Conservation (phyloP, 2,113 vertebrate genomes). For the Gambusia holbrooki region DNA sequence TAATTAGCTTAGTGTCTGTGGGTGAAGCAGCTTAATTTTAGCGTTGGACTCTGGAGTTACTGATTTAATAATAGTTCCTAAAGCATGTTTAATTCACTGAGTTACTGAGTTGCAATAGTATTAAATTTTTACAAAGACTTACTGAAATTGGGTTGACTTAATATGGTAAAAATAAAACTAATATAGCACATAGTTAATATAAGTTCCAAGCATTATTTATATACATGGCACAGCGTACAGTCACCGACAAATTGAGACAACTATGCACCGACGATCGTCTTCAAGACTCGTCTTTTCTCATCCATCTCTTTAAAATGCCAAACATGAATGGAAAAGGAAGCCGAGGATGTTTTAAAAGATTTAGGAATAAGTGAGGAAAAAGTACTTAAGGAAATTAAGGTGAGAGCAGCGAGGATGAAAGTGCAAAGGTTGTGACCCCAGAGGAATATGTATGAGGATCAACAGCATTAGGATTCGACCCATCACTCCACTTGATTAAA, state of each 20-base stretch:
- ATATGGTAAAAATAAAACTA: no score
- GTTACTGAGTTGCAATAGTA: no score
- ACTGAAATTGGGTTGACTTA: no score
- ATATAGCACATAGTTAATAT: no score
- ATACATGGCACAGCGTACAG: no score
- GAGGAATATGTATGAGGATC: not conserved
- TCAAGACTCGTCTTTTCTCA: not conserved
- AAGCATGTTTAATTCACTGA: not conserved
- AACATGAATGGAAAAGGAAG: not conserved
- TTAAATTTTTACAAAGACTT: not conserved
- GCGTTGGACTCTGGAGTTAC: not conserved
- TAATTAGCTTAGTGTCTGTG: not conserved
- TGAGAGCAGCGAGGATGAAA: not conserved
- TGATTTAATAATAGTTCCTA: not conserved
- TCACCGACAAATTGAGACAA: no score
- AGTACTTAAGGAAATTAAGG: no score
- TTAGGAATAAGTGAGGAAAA: no score
- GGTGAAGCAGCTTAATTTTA: conserved; percentile 2
- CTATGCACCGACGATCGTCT: no score
- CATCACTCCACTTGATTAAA: no score
- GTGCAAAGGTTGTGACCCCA: not conserved
- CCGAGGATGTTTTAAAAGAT: not conserved
- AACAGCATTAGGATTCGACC: not conserved
- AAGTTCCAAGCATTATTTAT: no score
- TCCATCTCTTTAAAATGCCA: not conserved